Percentiles rank a stretch among this genome's conserved stretches.
phyloP scores from a whole-genome alignment of 2,113 vertebrate species.

The Planiliza haematocheilus region DNA sequence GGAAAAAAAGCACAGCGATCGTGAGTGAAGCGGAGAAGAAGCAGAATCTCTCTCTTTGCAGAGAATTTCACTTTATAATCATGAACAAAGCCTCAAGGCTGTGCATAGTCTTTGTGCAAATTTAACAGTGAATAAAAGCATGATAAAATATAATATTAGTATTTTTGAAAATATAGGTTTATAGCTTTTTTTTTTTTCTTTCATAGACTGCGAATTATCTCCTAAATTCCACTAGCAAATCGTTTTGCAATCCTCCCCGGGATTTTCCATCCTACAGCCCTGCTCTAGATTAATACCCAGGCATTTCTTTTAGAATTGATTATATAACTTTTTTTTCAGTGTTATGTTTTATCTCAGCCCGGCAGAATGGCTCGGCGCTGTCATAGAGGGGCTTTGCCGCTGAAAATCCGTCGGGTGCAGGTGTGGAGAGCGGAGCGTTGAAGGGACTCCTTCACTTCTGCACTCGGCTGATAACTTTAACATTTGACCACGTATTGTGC shows the following conservation, averaged over 20 bases:
- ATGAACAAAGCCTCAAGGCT: conserved; percentile 20
- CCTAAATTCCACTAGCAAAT: conserved; percentile 54
- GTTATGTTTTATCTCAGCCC: conserved; percentile 78
- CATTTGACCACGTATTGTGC: conserved; percentile 79
- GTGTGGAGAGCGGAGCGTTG: conserved; percentile 59
- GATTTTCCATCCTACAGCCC: conserved; percentile 39
- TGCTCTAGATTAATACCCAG: conserved; percentile 70
- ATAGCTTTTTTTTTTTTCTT: conserved; percentile 5
- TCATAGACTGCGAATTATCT: conserved; percentile 45
- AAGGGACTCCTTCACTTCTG: conserved; percentile 75
- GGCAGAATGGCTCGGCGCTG: conserved; percentile 69
- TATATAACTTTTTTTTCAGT: conserved; percentile 64
- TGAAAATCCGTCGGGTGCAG: conserved; percentile 73
- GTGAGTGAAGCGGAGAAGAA: background rate
- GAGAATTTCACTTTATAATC: conserved; percentile 37
- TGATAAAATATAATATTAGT: conserved; percentile 43
- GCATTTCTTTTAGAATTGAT: conserved; percentile 70
- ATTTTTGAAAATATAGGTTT: conserved; percentile 24
- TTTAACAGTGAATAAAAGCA: conserved; percentile 24
- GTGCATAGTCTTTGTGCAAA: background rate
- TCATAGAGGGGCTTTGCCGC: conserved; percentile 53
- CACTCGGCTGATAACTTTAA: conserved; percentile 81
- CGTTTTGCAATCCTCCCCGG: conserved; percentile 33
- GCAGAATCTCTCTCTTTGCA: conserved; percentile 12
- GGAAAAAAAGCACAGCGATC: too few relatives aligned